Evolutionary conservation across 2,113 vertebrate species (phyloP).

Genomic region (Neodontobutis hainanensis): DNA sequence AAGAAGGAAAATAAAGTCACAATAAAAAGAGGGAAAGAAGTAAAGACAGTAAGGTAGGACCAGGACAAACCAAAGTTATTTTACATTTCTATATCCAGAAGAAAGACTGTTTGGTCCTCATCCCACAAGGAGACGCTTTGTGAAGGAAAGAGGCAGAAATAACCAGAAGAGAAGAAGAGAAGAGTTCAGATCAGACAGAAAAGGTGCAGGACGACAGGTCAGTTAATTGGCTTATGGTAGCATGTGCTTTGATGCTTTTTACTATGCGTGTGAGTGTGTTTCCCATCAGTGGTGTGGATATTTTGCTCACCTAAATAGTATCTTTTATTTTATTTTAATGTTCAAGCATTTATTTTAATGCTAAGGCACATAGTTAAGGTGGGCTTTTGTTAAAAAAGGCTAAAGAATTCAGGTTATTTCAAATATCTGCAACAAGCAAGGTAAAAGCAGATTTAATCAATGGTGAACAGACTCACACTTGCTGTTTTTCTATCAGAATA

Average conservation of each 20-base stretch:
- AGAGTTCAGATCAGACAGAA: slow-evolving; percentile 33
- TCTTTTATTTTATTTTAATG: too few relatives aligned
- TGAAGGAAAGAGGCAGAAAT: slow-evolving; percentile 8
- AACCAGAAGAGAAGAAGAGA: neutral
- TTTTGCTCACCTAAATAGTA: neutral
- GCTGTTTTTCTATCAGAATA: too few relatives aligned
- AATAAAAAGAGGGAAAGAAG: neutral
- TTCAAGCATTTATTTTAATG: too few relatives aligned
- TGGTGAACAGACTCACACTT: too few relatives aligned
- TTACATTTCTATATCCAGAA: neutral
- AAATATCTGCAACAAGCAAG: neutral
- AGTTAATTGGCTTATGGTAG: slow-evolving; percentile 14
- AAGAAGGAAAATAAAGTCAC: neutral
- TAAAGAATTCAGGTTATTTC: too few relatives aligned
- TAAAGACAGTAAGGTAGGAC: neutral
- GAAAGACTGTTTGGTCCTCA: slow-evolving; percentile 5
- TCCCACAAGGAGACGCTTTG: neutral
- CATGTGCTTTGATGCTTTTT: slow-evolving; percentile 46
- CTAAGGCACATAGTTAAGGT: too few relatives aligned
- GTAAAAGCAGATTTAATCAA: too few relatives aligned
- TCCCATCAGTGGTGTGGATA: neutral
- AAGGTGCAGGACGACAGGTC: slow-evolving; percentile 33
- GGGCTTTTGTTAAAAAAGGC: too few relatives aligned
- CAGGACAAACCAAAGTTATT: neutral
- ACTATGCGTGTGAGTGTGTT: slow-evolving; percentile 13